Evolutionary conservation across 2,113 vertebrate genomes (phyloP).

Genomic region (Glaucidium brasilianum): DNA sequence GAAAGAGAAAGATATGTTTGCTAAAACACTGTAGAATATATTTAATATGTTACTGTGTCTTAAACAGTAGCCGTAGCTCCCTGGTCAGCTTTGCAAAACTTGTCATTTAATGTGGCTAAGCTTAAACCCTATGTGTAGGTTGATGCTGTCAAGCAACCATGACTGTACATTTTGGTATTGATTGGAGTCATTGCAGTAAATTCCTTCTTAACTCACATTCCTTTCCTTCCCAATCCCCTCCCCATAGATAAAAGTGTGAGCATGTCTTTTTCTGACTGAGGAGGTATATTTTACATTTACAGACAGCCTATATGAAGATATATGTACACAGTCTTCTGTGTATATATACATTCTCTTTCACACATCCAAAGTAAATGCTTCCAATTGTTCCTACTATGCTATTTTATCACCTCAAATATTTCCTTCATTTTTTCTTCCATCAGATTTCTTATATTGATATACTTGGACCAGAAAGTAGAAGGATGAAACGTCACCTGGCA

Average conservation of each 20-base stretch:
- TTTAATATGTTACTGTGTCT: slow-evolving; percentile 74
- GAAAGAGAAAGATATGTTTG: slow-evolving; percentile 31
- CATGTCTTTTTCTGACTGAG: slow-evolving; percentile 48
- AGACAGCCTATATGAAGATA: slow-evolving; percentile 53
- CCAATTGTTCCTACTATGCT: slow-evolving; percentile 19
- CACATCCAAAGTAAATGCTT: slow-evolving; percentile 1
- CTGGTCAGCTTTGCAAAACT: slow-evolving; percentile 74
- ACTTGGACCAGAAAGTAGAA: slow-evolving; percentile 71
- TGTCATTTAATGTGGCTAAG: slow-evolving; percentile 76
- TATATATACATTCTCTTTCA: neutral
- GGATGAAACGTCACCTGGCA: slow-evolving; percentile 73
- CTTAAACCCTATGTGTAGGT: slow-evolving; percentile 76
- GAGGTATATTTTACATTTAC: slow-evolving; percentile 45
- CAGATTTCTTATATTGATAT: slow-evolving; percentile 85
- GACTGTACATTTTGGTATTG: slow-evolving; percentile 84
- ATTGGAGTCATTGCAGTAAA: slow-evolving; percentile 77
- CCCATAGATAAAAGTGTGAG: slow-evolving; percentile 68
- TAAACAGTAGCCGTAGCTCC: slow-evolving; percentile 66
- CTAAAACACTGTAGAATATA: slow-evolving; percentile 62
- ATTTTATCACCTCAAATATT: slow-evolving; percentile 36
- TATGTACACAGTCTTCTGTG: neutral
- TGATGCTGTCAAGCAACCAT: slow-evolving; percentile 80
- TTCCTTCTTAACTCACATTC: slow-evolving; percentile 75
- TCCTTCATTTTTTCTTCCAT: neutral
- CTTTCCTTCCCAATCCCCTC: slow-evolving; percentile 64